These are phyloP conservation scores for Parotia lawesii DNA, from an alignment of 2,113 vertebrate genomes.

Conservation along the genomic window DNA sequence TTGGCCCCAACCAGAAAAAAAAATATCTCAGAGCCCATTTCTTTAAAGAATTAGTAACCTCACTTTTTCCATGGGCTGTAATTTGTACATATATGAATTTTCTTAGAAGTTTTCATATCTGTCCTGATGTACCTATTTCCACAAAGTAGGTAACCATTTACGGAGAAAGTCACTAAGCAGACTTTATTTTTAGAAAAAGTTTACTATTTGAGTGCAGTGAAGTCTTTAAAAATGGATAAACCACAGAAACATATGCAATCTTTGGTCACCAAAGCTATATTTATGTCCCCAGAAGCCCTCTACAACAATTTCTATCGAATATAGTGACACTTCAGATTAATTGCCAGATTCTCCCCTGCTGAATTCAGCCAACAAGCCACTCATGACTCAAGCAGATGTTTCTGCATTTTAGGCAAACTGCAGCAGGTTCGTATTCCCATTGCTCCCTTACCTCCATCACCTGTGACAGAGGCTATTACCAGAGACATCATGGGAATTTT, in stretches of 20 bases:
- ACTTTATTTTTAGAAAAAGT: not conserved
- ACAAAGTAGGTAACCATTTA: not conserved
- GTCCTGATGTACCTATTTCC: not conserved
- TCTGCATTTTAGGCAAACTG: not conserved
- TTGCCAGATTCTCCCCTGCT: not conserved
- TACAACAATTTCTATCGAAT: not conserved
- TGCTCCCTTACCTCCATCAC: not conserved
- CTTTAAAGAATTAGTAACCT: not conserved
- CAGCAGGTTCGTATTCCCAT: not conserved
- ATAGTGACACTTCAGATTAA: slow-evolving; percentile 44
- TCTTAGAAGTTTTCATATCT: not conserved
- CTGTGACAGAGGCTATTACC: slow-evolving; percentile 11
- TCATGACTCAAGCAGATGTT: slow-evolving; percentile 33
- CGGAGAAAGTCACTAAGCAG: not conserved
- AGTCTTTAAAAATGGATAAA: slow-evolving; percentile 21
- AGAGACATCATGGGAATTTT: not conserved
- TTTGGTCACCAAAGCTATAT: not conserved
- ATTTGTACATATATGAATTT: not conserved
- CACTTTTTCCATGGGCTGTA: not conserved
- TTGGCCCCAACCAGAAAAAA: not conserved
- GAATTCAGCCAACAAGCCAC: slow-evolving; percentile 4
- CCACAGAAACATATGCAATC: not conserved
- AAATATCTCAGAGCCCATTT: not conserved
- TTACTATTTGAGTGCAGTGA: not conserved
- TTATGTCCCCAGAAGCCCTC: not conserved